phyloP scores from a whole-genome alignment of 2,797 vertebrate genomes.

The Monodelphis domestica region DNA sequence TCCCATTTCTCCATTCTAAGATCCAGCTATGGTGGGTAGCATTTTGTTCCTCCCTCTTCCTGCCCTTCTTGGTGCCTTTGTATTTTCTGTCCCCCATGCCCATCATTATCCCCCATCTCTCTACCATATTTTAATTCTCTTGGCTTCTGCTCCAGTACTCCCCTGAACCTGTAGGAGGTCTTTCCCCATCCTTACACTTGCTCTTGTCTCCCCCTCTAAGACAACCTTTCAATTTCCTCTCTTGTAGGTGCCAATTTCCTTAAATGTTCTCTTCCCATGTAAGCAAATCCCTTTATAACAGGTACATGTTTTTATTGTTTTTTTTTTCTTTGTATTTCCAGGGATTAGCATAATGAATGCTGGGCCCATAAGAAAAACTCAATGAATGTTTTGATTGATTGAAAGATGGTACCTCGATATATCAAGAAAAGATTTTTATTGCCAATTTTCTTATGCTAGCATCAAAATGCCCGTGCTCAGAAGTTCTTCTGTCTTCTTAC shows the following conservation, averaged over 20 bases:
- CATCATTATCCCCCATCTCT: neutral
- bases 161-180: neutral
- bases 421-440: neutral
- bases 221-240: neutral
- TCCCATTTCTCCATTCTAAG: neutral
- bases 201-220: neutral
- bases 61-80: neutral
- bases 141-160: neutral
- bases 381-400: neutral
- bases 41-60: neutral
- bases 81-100: neutral
- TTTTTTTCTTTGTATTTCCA: neutral
- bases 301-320: neutral
- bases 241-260: neutral
- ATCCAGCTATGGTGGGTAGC: neutral
- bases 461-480: neutral
- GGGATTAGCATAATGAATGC: neutral
- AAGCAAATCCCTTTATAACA: neutral
- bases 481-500: neutral
- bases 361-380: neutral
- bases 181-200: neutral
- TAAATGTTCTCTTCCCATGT: neutral
- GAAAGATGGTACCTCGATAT: neutral
- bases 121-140: neutral
- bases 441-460: neutral